Conservation (phyloP, 2,113 vertebrate genomes). For the Hydrochoerus hydrochaeris region DNA sequence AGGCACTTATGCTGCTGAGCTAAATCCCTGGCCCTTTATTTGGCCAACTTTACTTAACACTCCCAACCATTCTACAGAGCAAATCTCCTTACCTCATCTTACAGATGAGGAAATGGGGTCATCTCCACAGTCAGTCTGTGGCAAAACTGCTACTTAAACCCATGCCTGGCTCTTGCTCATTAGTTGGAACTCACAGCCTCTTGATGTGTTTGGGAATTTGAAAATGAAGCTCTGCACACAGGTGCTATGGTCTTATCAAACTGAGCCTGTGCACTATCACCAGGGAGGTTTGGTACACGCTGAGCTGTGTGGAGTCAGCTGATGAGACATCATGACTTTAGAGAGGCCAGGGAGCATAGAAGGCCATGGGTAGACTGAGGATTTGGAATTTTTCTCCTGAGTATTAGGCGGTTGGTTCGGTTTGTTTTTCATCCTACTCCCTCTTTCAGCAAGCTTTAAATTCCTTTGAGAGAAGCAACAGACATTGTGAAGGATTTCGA, state of each 20-base stretch:
- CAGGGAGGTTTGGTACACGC: fast-evolving
- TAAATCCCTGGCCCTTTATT: too few relatives aligned
- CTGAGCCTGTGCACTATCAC: background rate
- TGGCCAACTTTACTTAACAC: background rate
- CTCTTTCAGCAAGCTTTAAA: background rate
- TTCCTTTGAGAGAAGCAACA: background rate
- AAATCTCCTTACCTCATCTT: background rate
- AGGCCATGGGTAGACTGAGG: background rate
- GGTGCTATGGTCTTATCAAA: background rate
- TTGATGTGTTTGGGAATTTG: constrained; percentile 4
- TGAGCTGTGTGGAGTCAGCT: background rate
- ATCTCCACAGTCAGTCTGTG: fast-evolving
- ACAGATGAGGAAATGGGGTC: background rate
- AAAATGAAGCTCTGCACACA: background rate
- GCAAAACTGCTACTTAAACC: background rate
- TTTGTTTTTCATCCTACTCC: background rate
- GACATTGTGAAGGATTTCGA: background rate
- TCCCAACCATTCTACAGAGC: background rate
- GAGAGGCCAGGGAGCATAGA: background rate
- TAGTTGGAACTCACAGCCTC: background rate
- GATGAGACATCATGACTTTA: background rate
- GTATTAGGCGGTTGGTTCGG: background rate
- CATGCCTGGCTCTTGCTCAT: background rate
- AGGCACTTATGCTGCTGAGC: too few relatives aligned
- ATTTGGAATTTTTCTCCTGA: background rate